These are phyloP conservation scores for Bufo gargarizans DNA, from an alignment of 2,113 vertebrate genomes.

Conservation along the genomic window DNA sequence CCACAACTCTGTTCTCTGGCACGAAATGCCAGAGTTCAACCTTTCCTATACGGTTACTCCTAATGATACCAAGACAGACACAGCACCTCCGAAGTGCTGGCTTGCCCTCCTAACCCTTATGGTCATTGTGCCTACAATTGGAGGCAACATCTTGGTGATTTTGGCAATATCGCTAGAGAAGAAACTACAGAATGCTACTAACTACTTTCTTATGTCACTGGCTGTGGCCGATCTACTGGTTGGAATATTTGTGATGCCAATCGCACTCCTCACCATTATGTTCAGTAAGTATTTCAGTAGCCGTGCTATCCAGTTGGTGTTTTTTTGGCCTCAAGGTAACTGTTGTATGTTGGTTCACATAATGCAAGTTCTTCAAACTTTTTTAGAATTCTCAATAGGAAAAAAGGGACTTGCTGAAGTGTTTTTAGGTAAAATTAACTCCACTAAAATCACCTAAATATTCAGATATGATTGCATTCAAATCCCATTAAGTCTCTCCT, in stretches of 20 bases:
- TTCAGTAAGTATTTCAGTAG: conserved; percentile 80
- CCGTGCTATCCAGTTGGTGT: background rate
- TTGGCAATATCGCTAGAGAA: conserved; percentile 92
- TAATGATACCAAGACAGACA: conserved; percentile 37
- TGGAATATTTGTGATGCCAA: conserved; percentile 96
- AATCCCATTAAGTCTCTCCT: too few relatives aligned
- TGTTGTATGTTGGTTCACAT: background rate
- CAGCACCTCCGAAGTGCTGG: conserved; percentile 74
- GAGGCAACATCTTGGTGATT: conserved; percentile 96
- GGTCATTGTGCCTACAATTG: conserved; percentile 94
- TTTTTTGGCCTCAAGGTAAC: background rate
- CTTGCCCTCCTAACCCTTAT: conserved; percentile 85
- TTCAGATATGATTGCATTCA: too few relatives aligned
- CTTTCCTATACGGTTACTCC: background rate
- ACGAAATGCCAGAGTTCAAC: conserved; percentile 45
- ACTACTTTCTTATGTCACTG: conserved; percentile 96
- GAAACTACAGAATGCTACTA: conserved; percentile 95
- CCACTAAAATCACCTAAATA: background rate
- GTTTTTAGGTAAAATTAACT: background rate
- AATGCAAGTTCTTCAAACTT: background rate
- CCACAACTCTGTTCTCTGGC: background rate
- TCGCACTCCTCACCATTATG: conserved; percentile 88
- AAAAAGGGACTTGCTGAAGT: too few relatives aligned
- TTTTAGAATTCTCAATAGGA: too few relatives aligned
- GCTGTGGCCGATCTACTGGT: conserved; percentile 94